Evolutionary conservation across 2,888 invertebrate genomes (phyloP).

Genomic region (Drosophila limbata): DNA sequence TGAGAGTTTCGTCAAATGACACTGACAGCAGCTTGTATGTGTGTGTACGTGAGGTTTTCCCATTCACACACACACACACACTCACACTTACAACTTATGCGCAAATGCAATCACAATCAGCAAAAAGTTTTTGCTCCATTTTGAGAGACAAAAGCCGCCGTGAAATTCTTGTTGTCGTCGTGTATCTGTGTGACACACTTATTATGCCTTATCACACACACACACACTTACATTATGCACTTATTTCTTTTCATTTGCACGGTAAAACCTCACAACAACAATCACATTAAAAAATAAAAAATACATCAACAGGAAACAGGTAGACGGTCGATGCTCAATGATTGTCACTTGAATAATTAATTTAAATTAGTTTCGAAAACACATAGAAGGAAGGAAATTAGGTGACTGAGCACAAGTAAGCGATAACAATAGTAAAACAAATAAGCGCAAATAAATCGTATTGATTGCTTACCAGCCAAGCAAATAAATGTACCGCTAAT

Average conservation of each 20-base stretch:
- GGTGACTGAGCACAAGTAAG: background rate
- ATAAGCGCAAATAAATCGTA: conserved; percentile 51
- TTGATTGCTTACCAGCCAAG: conserved; percentile 70
- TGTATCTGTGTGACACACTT: conserved; percentile 64
- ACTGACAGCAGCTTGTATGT: conserved; percentile 40
- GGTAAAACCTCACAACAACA: conserved; percentile 48
- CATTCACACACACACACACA: conserved; percentile 34
- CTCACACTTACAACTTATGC: conserved; percentile 24
- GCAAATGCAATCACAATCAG: conserved; percentile 59
- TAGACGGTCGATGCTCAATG: conserved; percentile 33
- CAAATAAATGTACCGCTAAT: conserved; percentile 67
- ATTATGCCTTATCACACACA: conserved; percentile 55
- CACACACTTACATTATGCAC: conserved; percentile 35
- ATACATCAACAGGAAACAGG: conserved; percentile 33
- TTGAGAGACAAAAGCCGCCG: conserved; percentile 65
- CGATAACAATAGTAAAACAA: conserved; percentile 36
- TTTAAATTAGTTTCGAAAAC: conserved; percentile 22
- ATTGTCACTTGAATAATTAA: conserved; percentile 51
- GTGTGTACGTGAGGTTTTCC: conserved; percentile 39
- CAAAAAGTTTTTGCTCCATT: conserved; percentile 67
- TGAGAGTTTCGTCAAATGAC: conserved; percentile 45
- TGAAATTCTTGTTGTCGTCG: conserved; percentile 41
- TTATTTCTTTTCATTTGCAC: conserved; percentile 34
- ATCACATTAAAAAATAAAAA: conserved; percentile 12
- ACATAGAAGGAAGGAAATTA: conserved; percentile 1